A percentile compares a stretch with the other conserved stretches of the same genome.
Conservation (phyloP, 2,888 invertebrate species). For the Thymelicus lineola region DNA sequence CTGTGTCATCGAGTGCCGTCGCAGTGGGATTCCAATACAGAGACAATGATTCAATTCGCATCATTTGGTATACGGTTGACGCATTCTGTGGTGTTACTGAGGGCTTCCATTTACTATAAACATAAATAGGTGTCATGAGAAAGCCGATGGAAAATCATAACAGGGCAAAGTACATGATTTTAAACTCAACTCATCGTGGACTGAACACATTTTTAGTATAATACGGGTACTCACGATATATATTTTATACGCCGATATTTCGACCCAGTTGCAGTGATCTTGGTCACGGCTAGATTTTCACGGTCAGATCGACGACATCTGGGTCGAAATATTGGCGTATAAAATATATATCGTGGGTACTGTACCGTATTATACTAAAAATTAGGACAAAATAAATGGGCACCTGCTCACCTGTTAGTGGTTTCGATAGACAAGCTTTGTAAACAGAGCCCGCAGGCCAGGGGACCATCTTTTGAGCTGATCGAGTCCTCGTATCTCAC, state of each 20-base stretch:
- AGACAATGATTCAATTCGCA: conserved; percentile 91
- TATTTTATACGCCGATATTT: too few species aligned
- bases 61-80: conserved; percentile 88
- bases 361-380: too few species aligned
- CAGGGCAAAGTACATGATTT: too few species aligned
- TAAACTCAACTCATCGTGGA: too few species aligned
- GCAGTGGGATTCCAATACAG: conserved; percentile 90
- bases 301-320: too few species aligned
- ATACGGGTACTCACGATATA: too few species aligned
- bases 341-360: too few species aligned
- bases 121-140: neutral
- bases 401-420: conserved; percentile 87
- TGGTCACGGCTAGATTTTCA: too few species aligned
- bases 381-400: too few species aligned
- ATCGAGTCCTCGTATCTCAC: conserved; percentile 92
- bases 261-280: too few species aligned
- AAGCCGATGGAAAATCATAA: neutral
- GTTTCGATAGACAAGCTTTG: conserved; percentile 92
- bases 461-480: conserved; percentile 86
- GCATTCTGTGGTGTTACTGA: conserved; percentile 86
- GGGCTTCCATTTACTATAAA: conserved; percentile 90
- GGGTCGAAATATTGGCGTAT: too few species aligned
- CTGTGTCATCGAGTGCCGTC: conserved; percentile 80
- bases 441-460: conserved; percentile 91
- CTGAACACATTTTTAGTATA: too few species aligned